Conservation (phyloP, 2,888 invertebrate genomes). For the Coelinius sp. region DNA sequence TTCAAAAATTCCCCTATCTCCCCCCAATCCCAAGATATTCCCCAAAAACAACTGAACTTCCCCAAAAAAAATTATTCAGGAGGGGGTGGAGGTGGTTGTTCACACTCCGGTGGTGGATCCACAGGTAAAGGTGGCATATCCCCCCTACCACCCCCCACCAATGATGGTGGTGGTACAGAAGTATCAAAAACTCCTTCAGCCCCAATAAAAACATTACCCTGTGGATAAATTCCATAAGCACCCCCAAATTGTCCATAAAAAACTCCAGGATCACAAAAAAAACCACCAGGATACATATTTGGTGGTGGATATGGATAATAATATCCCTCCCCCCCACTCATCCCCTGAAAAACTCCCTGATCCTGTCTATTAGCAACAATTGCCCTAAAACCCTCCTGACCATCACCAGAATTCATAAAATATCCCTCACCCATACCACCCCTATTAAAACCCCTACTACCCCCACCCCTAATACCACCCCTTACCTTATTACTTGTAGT, state of each 20-base stretch:
- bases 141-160: neutral
- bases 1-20: no score
- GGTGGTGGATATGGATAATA: constrained; percentile 59
- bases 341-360: no score
- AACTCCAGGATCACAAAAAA: constrained; percentile 59
- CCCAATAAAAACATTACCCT: constrained; percentile 61
- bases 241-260: constrained; percentile 58
- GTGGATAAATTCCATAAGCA: constrained; percentile 58
- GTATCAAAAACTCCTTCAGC: constrained; percentile 64
- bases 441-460: constrained; percentile 59
- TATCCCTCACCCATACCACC: constrained; percentile 38
- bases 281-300: constrained; percentile 52
- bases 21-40: no score
- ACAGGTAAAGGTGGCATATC: neutral
- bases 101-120: constrained; percentile 1
- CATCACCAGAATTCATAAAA: neutral
- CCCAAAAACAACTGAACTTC: no score
- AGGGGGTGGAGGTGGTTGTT: constrained; percentile 71
- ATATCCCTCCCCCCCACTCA: constrained; percentile 48
- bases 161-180: constrained; percentile 63
- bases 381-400: neutral
- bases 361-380: constrained; percentile 42
- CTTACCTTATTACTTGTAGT: constrained; percentile 70
- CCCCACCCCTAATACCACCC: constrained; percentile 65
- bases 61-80: constrained; percentile 59